phyloP scores from a whole-genome alignment of 1,140 invertebrate genomes.

The Camponotus vicinus region DNA sequence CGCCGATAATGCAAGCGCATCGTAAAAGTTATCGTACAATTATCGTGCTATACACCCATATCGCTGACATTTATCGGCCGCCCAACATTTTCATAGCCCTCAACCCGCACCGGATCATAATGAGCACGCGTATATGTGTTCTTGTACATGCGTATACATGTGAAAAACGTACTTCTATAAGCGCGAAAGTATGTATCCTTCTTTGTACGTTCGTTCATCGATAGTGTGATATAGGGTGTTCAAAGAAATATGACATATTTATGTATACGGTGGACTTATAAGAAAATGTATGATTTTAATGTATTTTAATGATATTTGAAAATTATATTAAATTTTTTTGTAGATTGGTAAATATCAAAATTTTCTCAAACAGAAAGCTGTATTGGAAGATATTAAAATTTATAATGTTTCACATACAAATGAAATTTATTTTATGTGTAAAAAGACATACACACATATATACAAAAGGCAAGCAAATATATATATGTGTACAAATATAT shows the following conservation, averaged over 20 bases:
- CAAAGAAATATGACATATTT: background rate
- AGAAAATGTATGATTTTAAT: background rate
- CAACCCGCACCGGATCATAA: conserved; percentile 8
- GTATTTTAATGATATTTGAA: background rate
- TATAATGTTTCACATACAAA: background rate
- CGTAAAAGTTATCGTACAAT: conserved; percentile 72
- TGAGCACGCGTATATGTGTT: background rate
- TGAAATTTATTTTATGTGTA: background rate
- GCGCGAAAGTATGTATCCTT: background rate
- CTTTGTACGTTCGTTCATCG: background rate
- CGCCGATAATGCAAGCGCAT: conserved; percentile 51
- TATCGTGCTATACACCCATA: conserved; percentile 62
- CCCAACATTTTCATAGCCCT: conserved; percentile 62
- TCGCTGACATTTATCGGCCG: conserved; percentile 62
- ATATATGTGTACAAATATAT: background rate
- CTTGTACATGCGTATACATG: background rate
- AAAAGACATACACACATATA: background rate
- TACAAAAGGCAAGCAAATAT: background rate
- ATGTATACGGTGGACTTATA: background rate
- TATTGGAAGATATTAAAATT: background rate
- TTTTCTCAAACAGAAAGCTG: background rate
- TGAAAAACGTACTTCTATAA: background rate
- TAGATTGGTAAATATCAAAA: background rate
- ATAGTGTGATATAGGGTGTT: background rate
- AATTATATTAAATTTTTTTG: background rate